Base-by-base conservation (phyloP, 2,797 vertebrate species). In the Lycodopsis pacificus region DNA sequence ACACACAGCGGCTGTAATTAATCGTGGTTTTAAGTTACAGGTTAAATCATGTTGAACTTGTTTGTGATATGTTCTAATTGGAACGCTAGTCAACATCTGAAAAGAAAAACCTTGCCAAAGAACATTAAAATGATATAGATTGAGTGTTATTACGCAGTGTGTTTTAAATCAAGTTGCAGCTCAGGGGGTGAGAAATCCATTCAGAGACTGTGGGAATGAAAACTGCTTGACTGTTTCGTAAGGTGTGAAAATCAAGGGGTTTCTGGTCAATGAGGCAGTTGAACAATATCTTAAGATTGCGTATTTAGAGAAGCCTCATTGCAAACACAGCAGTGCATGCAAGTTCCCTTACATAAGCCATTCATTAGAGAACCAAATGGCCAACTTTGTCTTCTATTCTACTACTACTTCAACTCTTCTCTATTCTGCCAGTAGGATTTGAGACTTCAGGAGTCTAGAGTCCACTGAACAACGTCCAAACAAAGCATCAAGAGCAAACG, bases 1-100 rank as follows among this genome's bases (percentile, higher is more conserved):
- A 71, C 19, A 65, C 32, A 75, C 38, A 73, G n/a, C 54, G 22
- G 53, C 62, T 54, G 38, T 49, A 71, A 75, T 73, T 66, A 54
- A 72, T 59, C 32, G 14, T 32, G 46, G 49, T 66, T 48, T 74
- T 34, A 56, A 38, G 22, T 73, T 72, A 30, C 53, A 65, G 10
- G 27, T 69, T 69, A 17, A 56, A 15, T 73, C 51, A 27, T 59
- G 8, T 77, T 83, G 58, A 68, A 54, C 11, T 57, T 71, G 27
- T 65, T 76, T 67, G 42, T 54, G 58, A 56, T 49, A 42, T 20
- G 10, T 25, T 58, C 20, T 68, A 46, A 65, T 7, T 66, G n/a
- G 14, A 65, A 54, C 13, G 19, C 9, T 54, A 17, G 51, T 34
- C 11, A 30, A 58, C 30, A 61, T 57, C 14, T 63, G n/a, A 74